Conservation (phyloP, 2,113 vertebrate species). For the Cinclus mexicanus region DNA sequence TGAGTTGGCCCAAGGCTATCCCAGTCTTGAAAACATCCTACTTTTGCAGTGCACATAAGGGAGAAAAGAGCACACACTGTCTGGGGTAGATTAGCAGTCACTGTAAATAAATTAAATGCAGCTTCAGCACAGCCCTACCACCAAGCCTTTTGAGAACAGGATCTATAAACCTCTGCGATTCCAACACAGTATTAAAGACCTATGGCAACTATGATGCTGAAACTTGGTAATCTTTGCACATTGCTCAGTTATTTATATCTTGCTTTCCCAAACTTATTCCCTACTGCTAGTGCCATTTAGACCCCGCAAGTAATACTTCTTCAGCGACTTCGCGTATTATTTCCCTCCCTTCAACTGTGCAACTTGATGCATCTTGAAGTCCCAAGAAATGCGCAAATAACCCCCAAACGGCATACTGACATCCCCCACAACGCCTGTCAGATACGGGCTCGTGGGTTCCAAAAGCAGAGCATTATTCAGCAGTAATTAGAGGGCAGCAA, state of each 20-base stretch:
- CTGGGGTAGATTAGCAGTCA: neutral
- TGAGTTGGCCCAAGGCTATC: neutral
- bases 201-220: fast-evolving
- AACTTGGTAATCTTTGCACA: neutral
- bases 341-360: neutral
- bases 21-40: neutral
- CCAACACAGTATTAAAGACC: neutral
- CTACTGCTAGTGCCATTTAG: neutral
- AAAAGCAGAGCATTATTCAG: neutral
- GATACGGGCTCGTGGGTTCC: fast-evolving
- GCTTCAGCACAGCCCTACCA: neutral
- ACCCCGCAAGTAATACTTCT: neutral
- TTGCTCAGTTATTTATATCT: neutral
- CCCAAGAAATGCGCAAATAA: fast-evolving
- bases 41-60: neutral
- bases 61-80: fast-evolving
- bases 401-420: neutral
- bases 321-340: neutral
- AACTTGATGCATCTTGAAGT: neutral
- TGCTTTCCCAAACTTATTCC: neutral
- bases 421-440: fast-evolving
- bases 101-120: neutral
- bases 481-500: neutral
- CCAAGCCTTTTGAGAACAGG: neutral
- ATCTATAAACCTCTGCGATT: neutral